Percentiles rank a stretch among this genome's conserved stretches.
Evolutionary conservation across 2,888 invertebrate genomes (phyloP).

Genomic region (Trichogramma evanescens): DNA sequence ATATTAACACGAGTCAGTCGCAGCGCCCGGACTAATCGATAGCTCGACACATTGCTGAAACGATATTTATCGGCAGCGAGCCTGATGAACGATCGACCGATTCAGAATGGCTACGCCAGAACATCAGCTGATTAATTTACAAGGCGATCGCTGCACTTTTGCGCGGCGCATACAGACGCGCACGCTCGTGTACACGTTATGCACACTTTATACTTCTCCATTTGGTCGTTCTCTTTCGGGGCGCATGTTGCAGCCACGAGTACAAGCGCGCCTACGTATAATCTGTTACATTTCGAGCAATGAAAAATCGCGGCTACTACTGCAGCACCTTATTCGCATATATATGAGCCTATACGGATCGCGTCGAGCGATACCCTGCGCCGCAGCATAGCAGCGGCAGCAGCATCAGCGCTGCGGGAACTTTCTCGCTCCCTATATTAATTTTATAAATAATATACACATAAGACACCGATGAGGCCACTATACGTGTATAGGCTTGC

Average conservation of each 20-base stretch:
- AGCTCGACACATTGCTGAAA: too few relatives aligned
- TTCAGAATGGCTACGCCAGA: not conserved
- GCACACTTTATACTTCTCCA: not conserved
- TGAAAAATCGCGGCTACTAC: too few relatives aligned
- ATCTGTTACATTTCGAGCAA: too few relatives aligned
- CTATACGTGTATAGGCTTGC: too few relatives aligned
- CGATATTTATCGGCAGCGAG: too few relatives aligned
- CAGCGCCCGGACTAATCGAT: too few relatives aligned
- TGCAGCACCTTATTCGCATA: not conserved
- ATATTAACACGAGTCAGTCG: too few relatives aligned
- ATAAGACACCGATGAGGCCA: too few relatives aligned
- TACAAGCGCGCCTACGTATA: not conserved
- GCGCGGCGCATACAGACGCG: not conserved
- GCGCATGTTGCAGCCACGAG: not conserved
- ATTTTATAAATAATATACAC: too few relatives aligned
- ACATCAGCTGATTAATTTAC: conserved; percentile 6
- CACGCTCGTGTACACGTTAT: not conserved
- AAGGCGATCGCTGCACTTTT: conserved; percentile 5
- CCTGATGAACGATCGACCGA: too few relatives aligned
- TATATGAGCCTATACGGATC: not conserved
- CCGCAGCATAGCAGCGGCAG: too few relatives aligned
- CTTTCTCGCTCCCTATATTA: conserved; percentile 18
- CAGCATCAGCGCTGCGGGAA: conserved; percentile 23
- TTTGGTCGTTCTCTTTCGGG: not conserved
- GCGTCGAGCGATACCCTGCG: conserved; percentile 10